phyloP scores from a whole-genome alignment of 2,888 invertebrate genomes.

The Cheilosia urbana region DNA sequence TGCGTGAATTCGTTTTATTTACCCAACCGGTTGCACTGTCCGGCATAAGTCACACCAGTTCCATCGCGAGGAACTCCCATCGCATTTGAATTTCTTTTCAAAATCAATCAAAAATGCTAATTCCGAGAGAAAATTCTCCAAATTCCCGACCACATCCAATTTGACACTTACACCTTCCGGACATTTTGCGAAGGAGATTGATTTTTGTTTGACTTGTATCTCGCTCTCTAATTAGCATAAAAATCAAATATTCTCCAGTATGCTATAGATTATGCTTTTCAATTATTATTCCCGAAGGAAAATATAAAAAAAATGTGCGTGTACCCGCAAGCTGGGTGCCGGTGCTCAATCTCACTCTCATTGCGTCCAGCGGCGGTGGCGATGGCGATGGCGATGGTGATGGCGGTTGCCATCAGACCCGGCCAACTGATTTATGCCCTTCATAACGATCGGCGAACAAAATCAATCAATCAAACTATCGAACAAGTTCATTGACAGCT shows the following conservation, averaged over 20 bases:
- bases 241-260: slow-evolving; percentile 48
- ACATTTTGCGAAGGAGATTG: slow-evolving; percentile 53
- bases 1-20: neutral
- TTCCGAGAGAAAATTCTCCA: slow-evolving; percentile 29
- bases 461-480: slow-evolving; percentile 71
- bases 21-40: slow-evolving; percentile 23
- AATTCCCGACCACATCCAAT: slow-evolving; percentile 31
- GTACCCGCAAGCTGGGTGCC: slow-evolving; percentile 33
- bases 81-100: slow-evolving; percentile 8
- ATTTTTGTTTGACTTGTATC: neutral
- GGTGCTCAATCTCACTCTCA: slow-evolving; percentile 47
- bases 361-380: slow-evolving; percentile 6
- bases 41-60: slow-evolving; percentile 51
- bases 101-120: slow-evolving; percentile 69
- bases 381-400: neutral
- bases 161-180: slow-evolving; percentile 58
- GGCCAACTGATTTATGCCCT: slow-evolving; percentile 68
- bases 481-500: slow-evolving; percentile 74
- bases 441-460: slow-evolving; percentile 60
- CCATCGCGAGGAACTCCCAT: neutral
- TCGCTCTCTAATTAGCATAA: slow-evolving; percentile 50
- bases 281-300: slow-evolving; percentile 42
- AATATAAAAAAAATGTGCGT: neutral
- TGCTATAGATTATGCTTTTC: slow-evolving; percentile 41
- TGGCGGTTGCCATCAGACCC: neutral